Conservation (phyloP, 1,140 invertebrate genomes). For the Drosophila punjabiensis region DNA sequence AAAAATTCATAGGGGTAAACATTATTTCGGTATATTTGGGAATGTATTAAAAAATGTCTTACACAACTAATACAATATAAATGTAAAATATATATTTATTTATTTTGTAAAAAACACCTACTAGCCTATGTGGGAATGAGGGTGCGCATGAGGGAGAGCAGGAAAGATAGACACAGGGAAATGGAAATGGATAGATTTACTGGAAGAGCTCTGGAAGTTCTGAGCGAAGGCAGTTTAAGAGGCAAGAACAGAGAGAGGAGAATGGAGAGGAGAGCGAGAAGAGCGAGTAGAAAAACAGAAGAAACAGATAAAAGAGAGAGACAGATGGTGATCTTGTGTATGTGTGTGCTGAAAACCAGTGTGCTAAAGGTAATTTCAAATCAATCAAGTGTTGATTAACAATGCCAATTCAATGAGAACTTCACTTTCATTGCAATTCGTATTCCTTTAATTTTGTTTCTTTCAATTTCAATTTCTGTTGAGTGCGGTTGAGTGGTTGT, state of each 20-base stretch:
- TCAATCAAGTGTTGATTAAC: conserved; percentile 48
- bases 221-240: background rate
- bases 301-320: background rate
- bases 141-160: conserved; percentile 34
- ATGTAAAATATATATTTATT: conserved; percentile 46
- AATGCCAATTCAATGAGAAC: conserved; percentile 48
- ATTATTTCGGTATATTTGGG: conserved; percentile 62
- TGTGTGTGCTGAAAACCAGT: conserved; percentile 57
- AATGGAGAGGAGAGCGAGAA: conserved; percentile 3
- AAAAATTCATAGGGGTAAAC: conserved; percentile 17
- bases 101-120: conserved; percentile 66
- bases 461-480: conserved; percentile 19
- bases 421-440: conserved; percentile 44
- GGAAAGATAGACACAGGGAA: conserved; percentile 9
- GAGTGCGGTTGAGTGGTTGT: conserved; percentile 23
- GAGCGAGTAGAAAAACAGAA: conserved; percentile 2
- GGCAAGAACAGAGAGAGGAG: conserved; percentile 6
- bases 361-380: conserved; percentile 55
- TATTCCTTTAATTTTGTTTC: conserved; percentile 19
- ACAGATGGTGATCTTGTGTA: conserved; percentile 16
- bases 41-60: conserved; percentile 55
- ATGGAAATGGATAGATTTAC: conserved; percentile 1
- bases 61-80: conserved; percentile 64
- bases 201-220: background rate
- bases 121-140: conserved; percentile 46